A percentile compares a stretch with the other conserved stretches of the same genome.
Conservation (phyloP, 2,113 vertebrate genomes). For the Siphamia tubifer region DNA sequence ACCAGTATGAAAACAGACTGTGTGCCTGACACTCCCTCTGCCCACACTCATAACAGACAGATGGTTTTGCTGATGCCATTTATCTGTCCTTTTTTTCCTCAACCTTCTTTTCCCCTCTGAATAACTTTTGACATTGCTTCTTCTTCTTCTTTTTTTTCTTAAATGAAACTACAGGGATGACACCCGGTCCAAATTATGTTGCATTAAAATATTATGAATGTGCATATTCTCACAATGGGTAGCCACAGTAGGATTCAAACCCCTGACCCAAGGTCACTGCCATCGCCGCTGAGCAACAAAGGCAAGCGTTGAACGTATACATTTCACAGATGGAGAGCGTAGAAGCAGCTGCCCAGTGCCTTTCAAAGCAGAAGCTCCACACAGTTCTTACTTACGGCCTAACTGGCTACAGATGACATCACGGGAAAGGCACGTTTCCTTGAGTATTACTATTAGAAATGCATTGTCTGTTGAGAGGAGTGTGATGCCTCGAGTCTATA, state of each 20-base stretch:
- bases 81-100: constrained; percentile 4
- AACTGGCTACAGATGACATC: constrained; percentile 53
- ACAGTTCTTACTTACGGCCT: constrained; percentile 27
- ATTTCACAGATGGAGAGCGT: constrained; percentile 55
- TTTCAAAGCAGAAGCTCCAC: constrained; percentile 23
- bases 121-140: neutral
- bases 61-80: constrained; percentile 12
- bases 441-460: constrained; percentile 7
- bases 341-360: constrained; percentile 48
- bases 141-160: too few species aligned
- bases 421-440: constrained; percentile 28
- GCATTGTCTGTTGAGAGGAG: constrained; percentile 4
- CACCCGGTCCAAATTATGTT: constrained; percentile 44
- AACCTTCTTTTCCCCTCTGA: neutral
- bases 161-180: neutral
- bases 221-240: constrained; percentile 41
- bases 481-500: neutral
- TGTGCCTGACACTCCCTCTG: neutral
- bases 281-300: constrained; percentile 50
- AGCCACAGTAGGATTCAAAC: constrained; percentile 20
- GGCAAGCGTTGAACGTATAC: constrained; percentile 29
- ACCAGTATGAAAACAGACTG: constrained; percentile 19
- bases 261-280: constrained; percentile 47
- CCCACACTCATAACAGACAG: constrained; percentile 6
- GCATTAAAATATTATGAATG: constrained; percentile 25